Conservation (phyloP, 1,140 invertebrate genomes). For the Drosophila orosa region DNA sequence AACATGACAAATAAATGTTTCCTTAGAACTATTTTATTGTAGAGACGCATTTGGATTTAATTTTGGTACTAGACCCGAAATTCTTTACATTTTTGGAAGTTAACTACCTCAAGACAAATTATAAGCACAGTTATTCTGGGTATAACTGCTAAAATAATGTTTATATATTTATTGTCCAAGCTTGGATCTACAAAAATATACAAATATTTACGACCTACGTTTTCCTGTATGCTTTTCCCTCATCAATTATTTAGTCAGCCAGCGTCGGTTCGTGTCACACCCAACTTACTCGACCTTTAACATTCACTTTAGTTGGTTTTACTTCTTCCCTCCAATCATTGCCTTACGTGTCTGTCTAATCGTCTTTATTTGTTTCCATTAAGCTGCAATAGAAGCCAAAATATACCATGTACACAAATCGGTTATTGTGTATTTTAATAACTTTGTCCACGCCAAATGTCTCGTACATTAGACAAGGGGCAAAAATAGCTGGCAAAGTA, state of each 20-base stretch:
- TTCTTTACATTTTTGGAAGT: background rate
- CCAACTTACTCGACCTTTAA: conserved; percentile 14
- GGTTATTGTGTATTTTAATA: conserved; percentile 64
- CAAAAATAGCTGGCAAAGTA: conserved; percentile 51
- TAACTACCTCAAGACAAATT: background rate
- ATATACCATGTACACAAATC: conserved; percentile 67
- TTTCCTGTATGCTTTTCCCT: conserved; percentile 4
- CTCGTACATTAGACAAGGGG: conserved; percentile 57
- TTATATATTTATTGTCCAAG: background rate
- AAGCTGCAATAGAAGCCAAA: conserved; percentile 68
- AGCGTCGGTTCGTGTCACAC: conserved; percentile 26
- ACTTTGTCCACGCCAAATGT: conserved; percentile 52
- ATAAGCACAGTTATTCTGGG: background rate
- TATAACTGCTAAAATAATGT: background rate
- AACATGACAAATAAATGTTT: background rate
- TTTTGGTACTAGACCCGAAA: background rate
- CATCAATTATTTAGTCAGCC: conserved; percentile 12
- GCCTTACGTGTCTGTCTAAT: conserved; percentile 13
- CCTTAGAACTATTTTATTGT: background rate
- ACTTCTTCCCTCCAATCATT: conserved; percentile 37
- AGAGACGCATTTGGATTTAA: background rate
- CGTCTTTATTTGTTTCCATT: conserved; percentile 79
- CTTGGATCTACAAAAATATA: background rate
- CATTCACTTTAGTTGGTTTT: conserved; percentile 20
- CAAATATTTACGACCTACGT: conserved; percentile 8